A percentile compares a stretch with the other conserved stretches of the same genome.
These are phyloP conservation scores for Notoglanidium macrostoma DNA, from an alignment of 2,797 vertebrate species.

Conservation along the genomic window DNA sequence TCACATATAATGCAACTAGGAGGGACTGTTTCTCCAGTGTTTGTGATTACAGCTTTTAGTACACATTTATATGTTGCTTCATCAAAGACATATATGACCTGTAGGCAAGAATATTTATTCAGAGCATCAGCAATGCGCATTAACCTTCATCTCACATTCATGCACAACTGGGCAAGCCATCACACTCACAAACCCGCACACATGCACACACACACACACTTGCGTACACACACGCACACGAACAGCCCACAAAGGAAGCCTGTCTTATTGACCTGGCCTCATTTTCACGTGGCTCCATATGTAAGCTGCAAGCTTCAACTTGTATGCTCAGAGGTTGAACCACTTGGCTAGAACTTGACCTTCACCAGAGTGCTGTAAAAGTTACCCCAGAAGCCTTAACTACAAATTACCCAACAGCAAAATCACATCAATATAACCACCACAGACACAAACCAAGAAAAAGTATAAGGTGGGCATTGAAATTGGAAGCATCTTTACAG, in stretches of 20 bases:
- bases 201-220: neutral
- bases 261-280: slow-evolving; percentile 4
- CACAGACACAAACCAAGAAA: neutral
- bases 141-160: slow-evolving; percentile 46
- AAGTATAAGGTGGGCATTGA: neutral
- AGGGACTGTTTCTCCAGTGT: neutral
- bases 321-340: neutral
- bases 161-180: slow-evolving; percentile 12
- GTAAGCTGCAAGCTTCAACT: neutral
- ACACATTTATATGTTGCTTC: neutral
- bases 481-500: neutral
- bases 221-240: neutral
- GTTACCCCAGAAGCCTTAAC: neutral
- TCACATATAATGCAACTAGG: neutral
- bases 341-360: slow-evolving; percentile 7
- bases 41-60: neutral
- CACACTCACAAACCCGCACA: neutral
- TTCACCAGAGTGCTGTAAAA: neutral
- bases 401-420: neutral
- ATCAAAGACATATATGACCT: slow-evolving; percentile 1
- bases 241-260: neutral
- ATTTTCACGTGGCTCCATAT: neutral
- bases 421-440: neutral
- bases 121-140: slow-evolving; percentile 53
- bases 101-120: slow-evolving; percentile 13